Evolutionary conservation across 2,797 vertebrate species (phyloP).

Genomic region (Onychomys torridus): DNA sequence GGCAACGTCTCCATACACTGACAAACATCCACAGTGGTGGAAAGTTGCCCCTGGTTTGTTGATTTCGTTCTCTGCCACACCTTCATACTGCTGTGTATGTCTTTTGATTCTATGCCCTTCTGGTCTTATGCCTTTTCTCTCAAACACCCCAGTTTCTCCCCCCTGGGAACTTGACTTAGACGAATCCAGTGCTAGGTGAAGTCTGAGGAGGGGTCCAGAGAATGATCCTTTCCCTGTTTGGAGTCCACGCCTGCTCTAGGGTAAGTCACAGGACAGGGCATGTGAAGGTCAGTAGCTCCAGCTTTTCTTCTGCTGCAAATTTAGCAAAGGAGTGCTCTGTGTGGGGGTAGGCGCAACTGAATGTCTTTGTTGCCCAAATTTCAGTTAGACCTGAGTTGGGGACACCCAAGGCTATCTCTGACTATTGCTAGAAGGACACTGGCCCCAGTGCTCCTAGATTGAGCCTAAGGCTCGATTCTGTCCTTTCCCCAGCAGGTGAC

Average conservation of each 20-base stretch:
- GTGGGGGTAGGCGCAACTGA: neutral
- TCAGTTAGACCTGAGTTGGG: neutral
- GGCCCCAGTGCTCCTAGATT: neutral
- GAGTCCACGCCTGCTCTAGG: neutral
- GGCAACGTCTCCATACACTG: neutral
- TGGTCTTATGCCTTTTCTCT: neutral
- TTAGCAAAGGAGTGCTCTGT: neutral
- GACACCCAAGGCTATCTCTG: neutral
- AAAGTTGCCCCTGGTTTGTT: neutral
- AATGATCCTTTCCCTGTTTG: neutral
- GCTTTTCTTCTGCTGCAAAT: neutral
- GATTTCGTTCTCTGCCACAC: neutral
- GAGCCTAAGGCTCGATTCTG: neutral
- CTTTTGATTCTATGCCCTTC: neutral
- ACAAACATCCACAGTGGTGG: neutral
- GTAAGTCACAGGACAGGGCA: neutral
- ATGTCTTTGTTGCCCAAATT: neutral
- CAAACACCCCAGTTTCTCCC: neutral
- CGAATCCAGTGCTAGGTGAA: neutral
- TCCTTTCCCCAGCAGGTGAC: neutral
- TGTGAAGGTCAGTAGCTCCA: neutral
- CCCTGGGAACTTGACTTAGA: neutral
- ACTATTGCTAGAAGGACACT: neutral
- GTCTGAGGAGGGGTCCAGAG: accelerated
- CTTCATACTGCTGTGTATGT: neutral